Base-by-base conservation (phyloP, 2,113 vertebrate species). In the Solea solea region DNA sequence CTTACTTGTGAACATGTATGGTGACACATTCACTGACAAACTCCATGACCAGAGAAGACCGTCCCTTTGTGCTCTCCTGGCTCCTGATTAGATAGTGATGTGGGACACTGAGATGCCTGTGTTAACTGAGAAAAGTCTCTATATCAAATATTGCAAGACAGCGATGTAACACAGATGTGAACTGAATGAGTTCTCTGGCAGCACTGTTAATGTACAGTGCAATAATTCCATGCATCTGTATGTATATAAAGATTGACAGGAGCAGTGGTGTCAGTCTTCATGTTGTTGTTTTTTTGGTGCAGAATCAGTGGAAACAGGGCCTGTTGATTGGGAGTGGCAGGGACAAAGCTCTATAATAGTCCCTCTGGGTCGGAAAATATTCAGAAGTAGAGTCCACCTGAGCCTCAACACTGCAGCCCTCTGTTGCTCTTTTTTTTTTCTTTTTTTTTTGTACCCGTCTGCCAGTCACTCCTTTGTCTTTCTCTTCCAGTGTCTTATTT, bases 281-380 rank as follows among this genome's bases (percentile, higher is more conserved):
- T 74, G 69, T 75, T 71, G 5, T 13, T 69, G 55, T 45, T 16
- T 49, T 45, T 82, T 64, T 80, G 81, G 76, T 80, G 40, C 64
- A 44, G 67, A 68, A 59, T 64, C 59, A 34, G 16, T 81, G 86
- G 80, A 92, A 88, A 86, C 66, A 34, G 74, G 15, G 57, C 45
- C 42, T 4, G 52, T 28, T 50, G 52, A 51, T 69, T 34, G 74
- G 87, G 87, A 80, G 86, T 65, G 84, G 72, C 83, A 60, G 1
- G 4, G 54, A 75, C 68, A 54, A 69, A 56, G 28, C 7, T 53
- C 16, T 67, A 81, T 76, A 74, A 62, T 8, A 53, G 45, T 66
- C 76, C 77, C 69, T 34, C 42, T 60, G 81, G 66, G 72, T 39
- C 84, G 69, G 78, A 90, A 90, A 88, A 64, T 83, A 69, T 78